phyloP scores from a whole-genome alignment of 2,888 invertebrate species.

The Perithous albicinctus region DNA sequence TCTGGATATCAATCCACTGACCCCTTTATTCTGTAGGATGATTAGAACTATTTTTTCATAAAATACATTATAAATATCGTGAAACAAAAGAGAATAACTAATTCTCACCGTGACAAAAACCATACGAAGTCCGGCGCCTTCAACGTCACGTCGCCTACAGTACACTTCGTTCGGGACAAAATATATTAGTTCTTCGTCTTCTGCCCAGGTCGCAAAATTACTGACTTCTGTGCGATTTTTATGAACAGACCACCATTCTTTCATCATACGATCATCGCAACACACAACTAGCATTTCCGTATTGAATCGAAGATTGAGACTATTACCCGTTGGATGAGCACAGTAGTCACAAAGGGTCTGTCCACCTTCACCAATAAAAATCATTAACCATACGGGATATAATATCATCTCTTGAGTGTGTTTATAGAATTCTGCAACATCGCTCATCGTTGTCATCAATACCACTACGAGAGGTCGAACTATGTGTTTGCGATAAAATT shows the following conservation, averaged over 20 bases:
- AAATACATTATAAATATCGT: background rate
- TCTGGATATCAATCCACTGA: too few species aligned
- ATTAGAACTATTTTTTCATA: background rate
- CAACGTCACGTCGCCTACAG: constrained; percentile 71
- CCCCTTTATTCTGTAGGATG: background rate
- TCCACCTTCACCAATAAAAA: too few species aligned
- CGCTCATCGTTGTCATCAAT: constrained; percentile 63
- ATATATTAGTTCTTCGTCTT: constrained; percentile 28
- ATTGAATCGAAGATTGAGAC: constrained; percentile 73
- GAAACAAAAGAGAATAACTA: too few species aligned
- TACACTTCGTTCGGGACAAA: constrained; percentile 67
- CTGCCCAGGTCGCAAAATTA: constrained; percentile 72
- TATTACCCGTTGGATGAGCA: constrained; percentile 67
- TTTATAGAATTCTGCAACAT: constrained; percentile 68
- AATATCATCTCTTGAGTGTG: constrained; percentile 64
- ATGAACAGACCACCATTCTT: constrained; percentile 76
- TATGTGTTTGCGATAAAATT: constrained; percentile 53
- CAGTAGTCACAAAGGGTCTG: constrained; percentile 68
- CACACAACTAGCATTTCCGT: constrained; percentile 76
- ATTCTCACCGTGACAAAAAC: constrained; percentile 71
- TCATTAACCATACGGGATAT: constrained; percentile 76
- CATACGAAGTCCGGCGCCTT: constrained; percentile 70
- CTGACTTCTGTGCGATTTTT: constrained; percentile 68
- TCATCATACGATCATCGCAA: constrained; percentile 65
- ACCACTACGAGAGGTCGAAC: constrained; percentile 75